Conservation (phyloP, 2,113 vertebrate species). For the Argyrosomus japonicus region DNA sequence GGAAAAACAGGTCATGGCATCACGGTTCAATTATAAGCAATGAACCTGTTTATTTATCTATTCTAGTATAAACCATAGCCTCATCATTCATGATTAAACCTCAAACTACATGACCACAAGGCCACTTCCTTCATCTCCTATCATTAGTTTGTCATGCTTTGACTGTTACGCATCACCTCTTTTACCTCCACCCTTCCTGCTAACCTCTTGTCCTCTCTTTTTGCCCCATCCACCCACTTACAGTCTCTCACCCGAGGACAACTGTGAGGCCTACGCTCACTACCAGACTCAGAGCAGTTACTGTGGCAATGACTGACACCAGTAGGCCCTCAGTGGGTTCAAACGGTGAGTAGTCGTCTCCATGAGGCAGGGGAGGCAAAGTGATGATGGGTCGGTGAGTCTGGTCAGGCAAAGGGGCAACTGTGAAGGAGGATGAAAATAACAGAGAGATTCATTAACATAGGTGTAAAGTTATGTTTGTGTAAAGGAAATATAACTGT, state of each 20-base stretch:
- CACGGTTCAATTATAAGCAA: constrained; percentile 4
- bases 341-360: constrained; percentile 34
- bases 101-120: background rate
- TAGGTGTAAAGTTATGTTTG: background rate
- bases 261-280: constrained; percentile 64
- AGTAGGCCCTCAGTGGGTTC: constrained; percentile 40
- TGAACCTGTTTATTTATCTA: background rate
- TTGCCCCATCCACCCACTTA: constrained; percentile 26
- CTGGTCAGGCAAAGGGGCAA: constrained; percentile 48
- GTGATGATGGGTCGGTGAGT: constrained; percentile 39
- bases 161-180: constrained; percentile 9
- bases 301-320: constrained; percentile 55
- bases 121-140: background rate
- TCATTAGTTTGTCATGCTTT: constrained; percentile 9
- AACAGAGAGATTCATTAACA: background rate
- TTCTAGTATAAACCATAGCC: background rate
- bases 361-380: constrained; percentile 59
- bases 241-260: constrained; percentile 71
- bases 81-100: constrained; percentile 3
- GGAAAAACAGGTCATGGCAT: background rate
- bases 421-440: constrained; percentile 54
- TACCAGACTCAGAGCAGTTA: constrained; percentile 69
- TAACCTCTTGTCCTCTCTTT: background rate
- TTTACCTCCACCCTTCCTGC: constrained; percentile 28
- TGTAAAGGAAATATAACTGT: background rate